phyloP scores from a whole-genome alignment of 2,888 invertebrate genomes.

The Blera fallax region DNA sequence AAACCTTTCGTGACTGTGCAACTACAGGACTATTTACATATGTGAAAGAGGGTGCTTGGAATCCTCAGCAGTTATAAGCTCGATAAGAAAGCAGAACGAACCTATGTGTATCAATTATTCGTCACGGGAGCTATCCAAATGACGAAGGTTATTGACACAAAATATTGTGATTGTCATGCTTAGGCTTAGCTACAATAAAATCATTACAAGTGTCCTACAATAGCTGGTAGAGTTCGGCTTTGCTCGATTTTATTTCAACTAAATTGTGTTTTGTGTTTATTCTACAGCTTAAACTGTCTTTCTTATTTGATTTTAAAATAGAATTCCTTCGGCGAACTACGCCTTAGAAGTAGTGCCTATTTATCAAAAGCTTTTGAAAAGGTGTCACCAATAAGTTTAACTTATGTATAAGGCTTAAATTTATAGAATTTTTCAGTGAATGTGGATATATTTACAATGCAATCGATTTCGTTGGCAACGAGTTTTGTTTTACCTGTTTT shows the following conservation, averaged over 20 bases:
- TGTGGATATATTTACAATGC: background rate
- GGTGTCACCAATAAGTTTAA: too few relatives aligned
- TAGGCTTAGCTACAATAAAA: background rate
- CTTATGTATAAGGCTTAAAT: background rate
- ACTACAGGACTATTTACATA: too few relatives aligned
- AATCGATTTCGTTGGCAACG: background rate
- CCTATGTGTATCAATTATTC: too few relatives aligned
- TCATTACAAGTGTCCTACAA: background rate
- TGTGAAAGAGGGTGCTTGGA: too few relatives aligned
- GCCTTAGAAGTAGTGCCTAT: background rate
- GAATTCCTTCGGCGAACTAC: background rate
- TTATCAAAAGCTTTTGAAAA: background rate
- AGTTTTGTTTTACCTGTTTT: background rate
- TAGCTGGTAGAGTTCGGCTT: background rate
- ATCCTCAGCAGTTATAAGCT: too few relatives aligned
- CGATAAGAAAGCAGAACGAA: too few relatives aligned
- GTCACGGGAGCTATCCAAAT: too few relatives aligned
- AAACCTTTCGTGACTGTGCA: too few relatives aligned
- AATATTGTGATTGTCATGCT: background rate
- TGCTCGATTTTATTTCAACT: background rate
- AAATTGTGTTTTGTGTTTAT: background rate
- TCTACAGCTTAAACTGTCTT: background rate
- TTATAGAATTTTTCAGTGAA: background rate
- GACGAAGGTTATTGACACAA: too few relatives aligned
- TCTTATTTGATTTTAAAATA: background rate